Conservation (phyloP, 2,888 invertebrate species). For the Apotomis turbidana region DNA sequence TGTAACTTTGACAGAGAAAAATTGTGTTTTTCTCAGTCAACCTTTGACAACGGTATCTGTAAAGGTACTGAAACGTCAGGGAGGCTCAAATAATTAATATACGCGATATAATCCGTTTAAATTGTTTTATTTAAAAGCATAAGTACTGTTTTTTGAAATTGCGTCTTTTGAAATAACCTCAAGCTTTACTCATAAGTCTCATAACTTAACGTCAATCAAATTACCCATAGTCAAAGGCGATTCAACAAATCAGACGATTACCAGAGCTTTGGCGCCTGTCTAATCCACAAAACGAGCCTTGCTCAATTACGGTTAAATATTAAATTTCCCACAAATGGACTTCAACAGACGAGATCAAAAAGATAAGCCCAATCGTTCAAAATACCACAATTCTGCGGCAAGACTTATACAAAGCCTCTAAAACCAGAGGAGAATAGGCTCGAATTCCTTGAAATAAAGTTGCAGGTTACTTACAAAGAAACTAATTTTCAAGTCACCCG, state of each 20-base stretch:
- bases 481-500: conserved; percentile 60
- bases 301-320: conserved; percentile 22
- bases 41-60: no score
- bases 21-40: no score
- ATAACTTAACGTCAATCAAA: background rate
- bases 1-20: no score
- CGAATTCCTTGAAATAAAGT: conserved; percentile 38
- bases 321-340: conserved; percentile 17
- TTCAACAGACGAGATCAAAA: conserved; percentile 26
- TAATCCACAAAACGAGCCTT: conserved; percentile 11
- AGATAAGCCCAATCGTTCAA: conserved; percentile 29
- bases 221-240: background rate
- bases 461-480: conserved; percentile 45
- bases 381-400: conserved; percentile 7
- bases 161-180: no score
- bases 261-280: conserved; percentile 9
- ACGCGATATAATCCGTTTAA: no score
- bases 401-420: conserved; percentile 15
- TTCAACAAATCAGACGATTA: conserved; percentile 26
- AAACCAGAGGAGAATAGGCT: conserved; percentile 42
- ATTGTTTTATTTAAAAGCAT: no score
- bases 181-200: no score
- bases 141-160: no score
- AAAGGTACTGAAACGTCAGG: no score
- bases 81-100: no score